These are phyloP conservation scores for Drosophila paulistorum DNA, from an alignment of 1,140 invertebrate species.

Conservation along the genomic window DNA sequence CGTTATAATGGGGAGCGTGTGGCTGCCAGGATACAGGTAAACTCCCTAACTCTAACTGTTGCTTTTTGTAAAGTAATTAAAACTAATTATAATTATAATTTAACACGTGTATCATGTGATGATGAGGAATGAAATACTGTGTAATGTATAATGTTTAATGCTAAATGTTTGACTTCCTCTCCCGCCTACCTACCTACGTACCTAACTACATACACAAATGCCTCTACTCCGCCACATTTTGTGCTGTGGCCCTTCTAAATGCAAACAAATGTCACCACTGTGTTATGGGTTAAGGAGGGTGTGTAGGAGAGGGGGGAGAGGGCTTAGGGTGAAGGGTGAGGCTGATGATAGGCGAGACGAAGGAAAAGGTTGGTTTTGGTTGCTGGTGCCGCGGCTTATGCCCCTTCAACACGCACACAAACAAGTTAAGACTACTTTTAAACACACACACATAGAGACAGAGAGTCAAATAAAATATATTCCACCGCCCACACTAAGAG, in stretches of 20 bases:
- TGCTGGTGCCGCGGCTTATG: slow-evolving; percentile 52
- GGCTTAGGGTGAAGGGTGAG: neutral
- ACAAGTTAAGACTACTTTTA: slow-evolving; percentile 70
- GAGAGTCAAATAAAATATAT: slow-evolving; percentile 63
- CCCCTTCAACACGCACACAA: slow-evolving; percentile 66
- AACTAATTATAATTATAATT: slow-evolving; percentile 73
- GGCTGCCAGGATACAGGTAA: slow-evolving; percentile 83
- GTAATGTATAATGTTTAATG: slow-evolving; percentile 60
- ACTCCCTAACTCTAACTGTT: slow-evolving; percentile 9
- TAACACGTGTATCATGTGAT: slow-evolving; percentile 55
- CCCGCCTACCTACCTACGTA: neutral
- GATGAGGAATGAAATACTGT: slow-evolving; percentile 39
- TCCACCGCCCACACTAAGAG: neutral
- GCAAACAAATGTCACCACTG: slow-evolving; percentile 69
- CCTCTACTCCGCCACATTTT: neutral
- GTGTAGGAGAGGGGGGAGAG: neutral
- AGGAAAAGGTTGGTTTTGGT: slow-evolving; percentile 7
- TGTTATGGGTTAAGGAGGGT: slow-evolving; percentile 14
- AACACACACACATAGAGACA: slow-evolving; percentile 41
- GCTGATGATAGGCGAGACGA: neutral
- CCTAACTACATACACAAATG: too few relatives aligned
- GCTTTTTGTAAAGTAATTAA: slow-evolving; percentile 59
- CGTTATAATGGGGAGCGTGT: slow-evolving; percentile 82
- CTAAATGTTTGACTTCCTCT: slow-evolving; percentile 65
- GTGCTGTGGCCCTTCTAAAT: slow-evolving; percentile 34